Evolutionary conservation across 1,140 invertebrate species (phyloP), one percentile per base, ranked within the genome.

Genomic region (Bombus breviceps): DNA sequence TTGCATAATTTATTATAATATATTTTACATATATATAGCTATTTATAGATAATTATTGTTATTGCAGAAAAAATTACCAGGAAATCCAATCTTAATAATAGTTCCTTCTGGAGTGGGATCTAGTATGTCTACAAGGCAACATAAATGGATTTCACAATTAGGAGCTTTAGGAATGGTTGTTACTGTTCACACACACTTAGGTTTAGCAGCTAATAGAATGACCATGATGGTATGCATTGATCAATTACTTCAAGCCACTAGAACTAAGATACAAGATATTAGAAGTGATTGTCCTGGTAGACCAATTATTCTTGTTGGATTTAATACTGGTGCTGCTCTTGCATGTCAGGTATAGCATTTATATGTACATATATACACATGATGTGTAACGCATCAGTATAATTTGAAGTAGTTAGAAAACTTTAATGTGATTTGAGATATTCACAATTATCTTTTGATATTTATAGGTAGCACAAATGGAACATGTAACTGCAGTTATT

Each of bases 261-360:
- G 97, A 76, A 96, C 96, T 18, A 97, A 97, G 94, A 96, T 98
- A 34, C 95, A 96, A 84, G 97, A 98, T 93, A 92, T 98, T 3
- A 96, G 97, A 92, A 94, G 94, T 13, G 97, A 97, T 84, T 97
- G 96, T 93, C 96, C 97, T 8, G 96, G 96, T n/a, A 96, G 97
- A 89, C 97, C 97, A 37, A 96, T 98, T 59, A 96, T 98, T 76
- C 94, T 98, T 1, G 93, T 98, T 79, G 98, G 98, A 25, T 97
- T 98, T 92, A 97, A 97, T 91, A 96, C 96, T 72, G 98, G 97
- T 22, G 96, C 97, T 64, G 95, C 97, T 1, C 93, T 98, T 53
- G 97, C 98, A 34, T 95, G 96, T 84, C 97, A 97, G 94, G 95
- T 96, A 93, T 68, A 78, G 2, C 18, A 72, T 22, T 47, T 64